A percentile compares a stretch with the other conserved stretches of the same genome.
phyloP scores from a whole-genome alignment of 2,888 invertebrate species.

The Zygothrica quintamaculata region DNA sequence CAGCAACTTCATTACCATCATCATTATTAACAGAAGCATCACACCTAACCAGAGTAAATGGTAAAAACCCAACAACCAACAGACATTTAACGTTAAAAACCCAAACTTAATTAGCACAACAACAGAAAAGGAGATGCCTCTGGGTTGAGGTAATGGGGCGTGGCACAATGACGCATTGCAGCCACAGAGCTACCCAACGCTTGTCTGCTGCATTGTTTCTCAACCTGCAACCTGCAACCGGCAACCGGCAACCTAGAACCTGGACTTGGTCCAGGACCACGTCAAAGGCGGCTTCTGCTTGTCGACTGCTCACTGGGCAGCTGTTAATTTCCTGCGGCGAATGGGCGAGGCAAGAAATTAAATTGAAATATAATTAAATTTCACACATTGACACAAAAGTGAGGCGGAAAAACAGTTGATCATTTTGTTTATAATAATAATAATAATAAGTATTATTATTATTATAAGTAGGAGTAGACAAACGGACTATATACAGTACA shows the following conservation, averaged over 20 bases:
- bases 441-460: too few species aligned
- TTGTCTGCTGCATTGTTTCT: slow-evolving; percentile 1
- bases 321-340: slow-evolving; percentile 39
- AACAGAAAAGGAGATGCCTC: slow-evolving; percentile 31
- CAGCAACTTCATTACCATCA: too few species aligned
- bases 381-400: slow-evolving; percentile 31
- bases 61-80: slow-evolving; percentile 1
- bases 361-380: slow-evolving; percentile 53
- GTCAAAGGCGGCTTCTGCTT: slow-evolving; percentile 38
- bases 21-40: too few species aligned
- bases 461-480: neutral
- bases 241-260: too few species aligned
- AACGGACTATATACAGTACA: neutral
- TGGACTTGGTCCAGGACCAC: slow-evolving; percentile 18
- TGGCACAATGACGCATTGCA: slow-evolving; percentile 46
- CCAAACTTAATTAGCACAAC: slow-evolving; percentile 57
- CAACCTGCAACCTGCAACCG: too few species aligned
- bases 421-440: slow-evolving; percentile 40
- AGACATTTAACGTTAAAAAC: slow-evolving; percentile 39
- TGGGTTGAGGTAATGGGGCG: slow-evolving; percentile 14
- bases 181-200: slow-evolving; percentile 1
- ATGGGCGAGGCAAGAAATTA: slow-evolving; percentile 14
- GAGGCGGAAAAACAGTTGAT: slow-evolving; percentile 31
- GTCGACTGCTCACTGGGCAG: neutral
- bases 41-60: slow-evolving; percentile 4